phyloP scores from a whole-genome alignment of 1,140 invertebrate species.

The Adelges cooleyi region DNA sequence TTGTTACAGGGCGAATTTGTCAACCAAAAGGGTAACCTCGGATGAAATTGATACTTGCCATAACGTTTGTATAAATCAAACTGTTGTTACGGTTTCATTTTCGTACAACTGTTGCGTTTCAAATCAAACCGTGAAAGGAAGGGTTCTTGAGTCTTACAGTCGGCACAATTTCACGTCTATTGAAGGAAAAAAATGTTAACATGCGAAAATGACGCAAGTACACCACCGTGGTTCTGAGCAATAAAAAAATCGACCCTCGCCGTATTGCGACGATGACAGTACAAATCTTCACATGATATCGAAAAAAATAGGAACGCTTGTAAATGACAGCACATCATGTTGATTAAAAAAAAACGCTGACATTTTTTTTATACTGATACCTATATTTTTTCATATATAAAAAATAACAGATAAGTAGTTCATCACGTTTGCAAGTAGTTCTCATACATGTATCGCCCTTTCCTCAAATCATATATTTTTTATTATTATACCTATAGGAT shows the following conservation, averaged over 20 bases:
- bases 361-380: no score
- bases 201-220: neutral
- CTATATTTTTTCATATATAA: no score
- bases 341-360: no score
- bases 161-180: no score
- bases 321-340: no score
- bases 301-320: no score
- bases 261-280: neutral
- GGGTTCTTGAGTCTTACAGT: slow-evolving; percentile 4
- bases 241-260: neutral
- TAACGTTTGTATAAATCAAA: slow-evolving; percentile 6
- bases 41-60: slow-evolving; percentile 2
- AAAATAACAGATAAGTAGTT: no score
- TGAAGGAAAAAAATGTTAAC: neutral
- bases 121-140: neutral
- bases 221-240: neutral
- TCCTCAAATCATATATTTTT: no score
- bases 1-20: neutral
- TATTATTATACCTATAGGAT: no score
- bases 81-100: slow-evolving; percentile 4
- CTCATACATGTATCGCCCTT: no score
- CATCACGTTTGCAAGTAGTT: no score
- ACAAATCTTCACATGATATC: neutral
- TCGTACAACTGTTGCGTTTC: slow-evolving; percentile 13
- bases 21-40: slow-evolving; percentile 1